Conservation (phyloP, 2,888 invertebrate genomes). For the Creontiades dilutus region DNA sequence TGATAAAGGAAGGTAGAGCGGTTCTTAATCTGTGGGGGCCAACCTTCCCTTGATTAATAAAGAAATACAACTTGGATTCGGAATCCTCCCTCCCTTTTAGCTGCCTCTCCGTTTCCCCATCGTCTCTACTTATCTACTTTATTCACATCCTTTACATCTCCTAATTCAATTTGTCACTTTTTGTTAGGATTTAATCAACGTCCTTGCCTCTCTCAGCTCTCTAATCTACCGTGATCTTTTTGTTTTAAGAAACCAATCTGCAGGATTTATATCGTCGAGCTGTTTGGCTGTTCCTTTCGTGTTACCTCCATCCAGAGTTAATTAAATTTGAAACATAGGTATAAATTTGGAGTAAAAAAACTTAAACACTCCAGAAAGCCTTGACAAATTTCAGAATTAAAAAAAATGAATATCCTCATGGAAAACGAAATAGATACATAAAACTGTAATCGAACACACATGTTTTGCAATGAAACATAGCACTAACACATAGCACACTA, state of each 20-base stretch:
- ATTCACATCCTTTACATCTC: constrained; percentile 69
- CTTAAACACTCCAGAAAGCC: no score
- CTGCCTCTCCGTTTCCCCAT: constrained; percentile 25
- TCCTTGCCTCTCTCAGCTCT: constrained; percentile 49
- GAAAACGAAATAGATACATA: no score
- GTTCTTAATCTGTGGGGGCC: constrained; percentile 67
- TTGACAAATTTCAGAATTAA: no score
- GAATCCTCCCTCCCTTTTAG: constrained; percentile 57
- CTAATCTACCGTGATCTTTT: constrained; percentile 70
- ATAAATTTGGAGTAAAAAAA: no score
- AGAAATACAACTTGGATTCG: constrained; percentile 70
- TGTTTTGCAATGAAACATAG: no score
- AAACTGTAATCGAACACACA: no score
- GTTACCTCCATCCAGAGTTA: no score
- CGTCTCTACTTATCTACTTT: constrained; percentile 61
- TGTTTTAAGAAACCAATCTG: constrained; percentile 53
- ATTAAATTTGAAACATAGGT: no score
- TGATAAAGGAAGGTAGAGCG: constrained; percentile 29
- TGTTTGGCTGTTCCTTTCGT: constrained; percentile 19
- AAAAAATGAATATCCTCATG: no score
- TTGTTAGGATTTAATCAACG: constrained; percentile 72
- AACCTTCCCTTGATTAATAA: constrained; percentile 72
- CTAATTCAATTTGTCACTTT: constrained; percentile 73
- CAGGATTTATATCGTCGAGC: constrained; percentile 38
- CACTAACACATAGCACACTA: no score